Evolutionary conservation across 2,797 vertebrate genomes (phyloP).

Genomic region (Carapus acus): DNA sequence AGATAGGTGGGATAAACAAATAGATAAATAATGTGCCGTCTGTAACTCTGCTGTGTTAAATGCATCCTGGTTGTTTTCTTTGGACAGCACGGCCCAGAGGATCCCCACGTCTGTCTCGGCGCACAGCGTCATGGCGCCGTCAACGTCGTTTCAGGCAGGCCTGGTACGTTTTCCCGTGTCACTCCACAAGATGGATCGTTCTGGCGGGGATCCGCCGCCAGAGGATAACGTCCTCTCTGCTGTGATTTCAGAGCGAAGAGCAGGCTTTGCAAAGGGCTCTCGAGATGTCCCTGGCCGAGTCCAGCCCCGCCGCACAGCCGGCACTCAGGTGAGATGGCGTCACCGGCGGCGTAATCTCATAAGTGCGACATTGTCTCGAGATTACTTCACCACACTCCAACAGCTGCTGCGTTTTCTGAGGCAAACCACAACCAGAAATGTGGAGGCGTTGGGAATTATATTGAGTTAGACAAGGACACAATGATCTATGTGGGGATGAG

Average conservation of each 20-base stretch:
- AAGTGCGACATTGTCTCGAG: neutral
- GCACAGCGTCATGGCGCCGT: constrained; percentile 67
- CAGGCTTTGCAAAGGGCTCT: constrained; percentile 93
- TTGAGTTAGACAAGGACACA: too few species aligned
- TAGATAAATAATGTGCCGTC: too few species aligned
- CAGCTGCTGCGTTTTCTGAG: neutral
- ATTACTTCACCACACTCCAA: neutral
- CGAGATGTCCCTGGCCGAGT: constrained; percentile 91
- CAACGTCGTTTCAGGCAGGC: constrained; percentile 71
- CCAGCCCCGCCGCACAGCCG: constrained; percentile 52
- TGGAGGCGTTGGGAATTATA: too few species aligned
- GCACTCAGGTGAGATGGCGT: constrained; percentile 62
- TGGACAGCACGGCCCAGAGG: constrained; percentile 39
- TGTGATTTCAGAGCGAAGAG: constrained; percentile 83
- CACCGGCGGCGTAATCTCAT: constrained; percentile 4
- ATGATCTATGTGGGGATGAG: too few species aligned
- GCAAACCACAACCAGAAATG: neutral
- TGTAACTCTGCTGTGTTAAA: neutral
- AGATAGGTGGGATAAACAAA: too few species aligned
- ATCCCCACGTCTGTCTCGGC: constrained; percentile 60
- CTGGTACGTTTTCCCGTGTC: constrained; percentile 59
- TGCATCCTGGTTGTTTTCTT: neutral
- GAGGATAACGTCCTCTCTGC: constrained; percentile 3
- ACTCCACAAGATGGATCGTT: neutral
- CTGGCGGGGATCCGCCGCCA: neutral